Conservation (phyloP, 1,140 invertebrate species). For the Phymorhynchus buccinoides region DNA sequence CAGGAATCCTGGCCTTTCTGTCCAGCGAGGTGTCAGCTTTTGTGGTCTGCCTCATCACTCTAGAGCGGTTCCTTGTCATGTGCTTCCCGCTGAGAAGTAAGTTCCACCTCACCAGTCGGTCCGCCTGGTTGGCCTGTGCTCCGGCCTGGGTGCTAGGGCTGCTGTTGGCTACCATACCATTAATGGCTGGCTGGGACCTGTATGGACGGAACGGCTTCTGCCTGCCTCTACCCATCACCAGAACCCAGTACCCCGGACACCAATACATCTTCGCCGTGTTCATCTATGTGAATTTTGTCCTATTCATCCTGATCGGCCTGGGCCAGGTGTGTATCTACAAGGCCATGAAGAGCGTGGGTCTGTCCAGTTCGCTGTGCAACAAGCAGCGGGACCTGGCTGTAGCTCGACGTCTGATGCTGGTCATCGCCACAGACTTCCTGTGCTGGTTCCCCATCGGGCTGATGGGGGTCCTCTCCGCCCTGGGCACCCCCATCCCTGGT, state of each 20-base stretch:
- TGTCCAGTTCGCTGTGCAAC: neutral
- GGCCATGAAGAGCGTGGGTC: slow-evolving; percentile 23
- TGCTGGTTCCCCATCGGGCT: slow-evolving; percentile 47
- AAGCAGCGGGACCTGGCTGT: slow-evolving; percentile 39
- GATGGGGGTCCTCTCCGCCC: slow-evolving; percentile 43
- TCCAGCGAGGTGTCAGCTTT: slow-evolving; percentile 60
- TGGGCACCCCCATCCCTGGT: slow-evolving; percentile 44
- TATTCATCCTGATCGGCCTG: slow-evolving; percentile 46
- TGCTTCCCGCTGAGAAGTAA: slow-evolving; percentile 57
- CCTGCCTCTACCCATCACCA: slow-evolving; percentile 49
- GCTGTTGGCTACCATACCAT: slow-evolving; percentile 35
- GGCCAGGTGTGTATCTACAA: slow-evolving; percentile 50
- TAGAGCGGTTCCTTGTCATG: slow-evolving; percentile 58
- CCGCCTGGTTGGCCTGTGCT: slow-evolving; percentile 16
- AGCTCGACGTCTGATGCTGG: slow-evolving; percentile 42
- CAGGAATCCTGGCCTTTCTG: slow-evolving; percentile 58
- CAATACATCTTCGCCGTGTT: slow-evolving; percentile 50
- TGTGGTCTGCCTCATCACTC: slow-evolving; percentile 60
- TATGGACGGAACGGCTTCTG: slow-evolving; percentile 52
- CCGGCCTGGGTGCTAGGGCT: slow-evolving; percentile 39
- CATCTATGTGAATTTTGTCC: slow-evolving; percentile 47
- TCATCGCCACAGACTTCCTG: slow-evolving; percentile 45
- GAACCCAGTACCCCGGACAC: slow-evolving; percentile 39
- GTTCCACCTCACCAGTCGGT: slow-evolving; percentile 36
- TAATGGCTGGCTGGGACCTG: slow-evolving; percentile 36